Conservation (phyloP, 2,797 vertebrate genomes). For the Anolis apletophallus region DNA sequence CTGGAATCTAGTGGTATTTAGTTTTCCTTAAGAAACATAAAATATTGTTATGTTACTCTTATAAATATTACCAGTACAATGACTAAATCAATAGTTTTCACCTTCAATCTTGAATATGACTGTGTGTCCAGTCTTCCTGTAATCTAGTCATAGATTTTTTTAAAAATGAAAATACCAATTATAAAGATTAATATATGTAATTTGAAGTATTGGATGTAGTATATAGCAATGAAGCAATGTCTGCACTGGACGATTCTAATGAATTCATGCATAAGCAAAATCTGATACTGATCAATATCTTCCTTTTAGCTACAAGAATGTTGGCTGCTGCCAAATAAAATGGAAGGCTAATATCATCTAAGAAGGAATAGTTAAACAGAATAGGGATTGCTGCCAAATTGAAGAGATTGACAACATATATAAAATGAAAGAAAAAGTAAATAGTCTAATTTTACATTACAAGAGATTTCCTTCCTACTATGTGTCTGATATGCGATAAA, state of each 20-base stretch:
- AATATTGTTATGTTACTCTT: neutral
- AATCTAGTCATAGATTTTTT: neutral
- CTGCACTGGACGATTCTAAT: neutral
- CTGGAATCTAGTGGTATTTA: neutral
- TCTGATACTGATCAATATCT: neutral
- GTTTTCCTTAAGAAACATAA: too few species aligned
- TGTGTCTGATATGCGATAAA: neutral
- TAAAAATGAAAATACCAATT: neutral
- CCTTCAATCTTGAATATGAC: neutral
- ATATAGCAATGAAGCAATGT: neutral
- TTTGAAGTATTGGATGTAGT: neutral
- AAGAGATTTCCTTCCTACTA: neutral
- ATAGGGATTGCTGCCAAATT: neutral
- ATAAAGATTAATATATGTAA: neutral
- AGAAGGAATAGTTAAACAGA: neutral
- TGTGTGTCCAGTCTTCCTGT: neutral
- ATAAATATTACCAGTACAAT: neutral
- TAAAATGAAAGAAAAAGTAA: neutral
- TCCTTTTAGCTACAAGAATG: neutral
- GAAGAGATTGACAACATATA: neutral
- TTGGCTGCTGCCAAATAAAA: neutral
- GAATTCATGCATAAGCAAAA: conserved; percentile 3
- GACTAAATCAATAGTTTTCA: neutral
- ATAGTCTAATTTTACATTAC: neutral
- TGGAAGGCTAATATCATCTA: neutral